phyloP scores from a whole-genome alignment of 2,113 vertebrate species.

The Microtus ochrogaster region DNA sequence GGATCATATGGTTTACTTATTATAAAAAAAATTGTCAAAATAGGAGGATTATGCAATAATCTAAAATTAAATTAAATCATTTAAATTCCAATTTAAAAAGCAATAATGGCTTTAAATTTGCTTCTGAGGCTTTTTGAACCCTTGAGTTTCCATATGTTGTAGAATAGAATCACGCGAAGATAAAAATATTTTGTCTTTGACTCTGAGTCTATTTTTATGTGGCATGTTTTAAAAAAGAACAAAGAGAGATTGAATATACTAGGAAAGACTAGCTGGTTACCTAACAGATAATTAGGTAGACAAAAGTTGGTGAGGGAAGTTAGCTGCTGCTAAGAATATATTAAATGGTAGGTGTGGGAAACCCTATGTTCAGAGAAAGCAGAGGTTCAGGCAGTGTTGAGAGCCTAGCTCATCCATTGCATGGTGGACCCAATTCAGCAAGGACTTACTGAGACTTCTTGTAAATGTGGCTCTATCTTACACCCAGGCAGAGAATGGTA shows the following conservation, averaged over 20 bases:
- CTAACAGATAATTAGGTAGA: not conserved
- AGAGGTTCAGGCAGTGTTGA: not conserved
- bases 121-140: not conserved
- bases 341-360: not conserved
- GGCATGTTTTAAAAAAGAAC: not conserved
- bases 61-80: not conserved
- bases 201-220: not conserved
- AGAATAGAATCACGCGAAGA: not conserved
- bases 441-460: not conserved
- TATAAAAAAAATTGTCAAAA: not conserved
- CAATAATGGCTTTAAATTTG: not conserved
- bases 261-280: not conserved
- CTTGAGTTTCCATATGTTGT: not conserved
- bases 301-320: not conserved
- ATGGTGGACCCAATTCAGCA: not conserved
- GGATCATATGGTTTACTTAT: not conserved
- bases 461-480: not conserved
- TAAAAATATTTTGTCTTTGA: conserved; percentile 21
- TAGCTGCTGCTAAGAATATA: not conserved
- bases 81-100: not conserved
- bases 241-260: not conserved
- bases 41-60: not conserved
- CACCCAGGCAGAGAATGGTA: not conserved
- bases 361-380: not conserved
- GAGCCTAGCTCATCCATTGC: not conserved